Evolutionary conservation across 2,888 invertebrate genomes (phyloP).

Genomic region (Drosophila ochracea): DNA sequence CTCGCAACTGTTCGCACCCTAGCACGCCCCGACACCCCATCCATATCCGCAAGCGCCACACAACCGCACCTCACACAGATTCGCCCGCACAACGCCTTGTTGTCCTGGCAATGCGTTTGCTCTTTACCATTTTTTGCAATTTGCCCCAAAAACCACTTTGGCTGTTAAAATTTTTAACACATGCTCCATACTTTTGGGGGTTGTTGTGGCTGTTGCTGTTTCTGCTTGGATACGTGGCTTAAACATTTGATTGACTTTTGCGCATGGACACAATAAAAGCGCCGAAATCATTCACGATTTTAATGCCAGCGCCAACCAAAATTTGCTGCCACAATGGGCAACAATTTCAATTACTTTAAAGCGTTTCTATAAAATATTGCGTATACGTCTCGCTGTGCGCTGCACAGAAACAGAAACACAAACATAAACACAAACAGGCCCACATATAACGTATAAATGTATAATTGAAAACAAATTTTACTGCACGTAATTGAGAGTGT

Average conservation of each 20-base stretch:
- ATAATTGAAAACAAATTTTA: conserved; percentile 80
- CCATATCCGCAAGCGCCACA: conserved; percentile 27
- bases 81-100: conserved; percentile 15
- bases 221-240: conserved; percentile 57
- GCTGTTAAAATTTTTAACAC: conserved; percentile 67
- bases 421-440: conserved; percentile 15
- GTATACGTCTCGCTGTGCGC: conserved; percentile 62
- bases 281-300: conserved; percentile 53
- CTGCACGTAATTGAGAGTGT: conserved; percentile 72
- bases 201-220: conserved; percentile 23
- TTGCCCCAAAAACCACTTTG: conserved; percentile 54
- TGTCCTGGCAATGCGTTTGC: conserved; percentile 54
- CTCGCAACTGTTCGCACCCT: conserved; percentile 49
- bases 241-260: conserved; percentile 65
- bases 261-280: conserved; percentile 44
- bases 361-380: conserved; percentile 65
- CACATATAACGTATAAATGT: conserved; percentile 64
- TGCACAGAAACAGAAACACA: conserved; percentile 27
- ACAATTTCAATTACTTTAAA: conserved; percentile 60
- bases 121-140: conserved; percentile 63
- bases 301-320: conserved; percentile 41
- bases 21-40: background rate
- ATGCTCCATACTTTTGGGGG: conserved; percentile 54
- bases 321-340: conserved; percentile 26
- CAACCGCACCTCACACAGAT: conserved; percentile 4